A percentile compares a stretch with the other conserved stretches of the same genome.
Evolutionary conservation across 35 echinoderm and acorn worm genomes (phyloP).

Genomic region (Apostichopus californicus): DNA sequence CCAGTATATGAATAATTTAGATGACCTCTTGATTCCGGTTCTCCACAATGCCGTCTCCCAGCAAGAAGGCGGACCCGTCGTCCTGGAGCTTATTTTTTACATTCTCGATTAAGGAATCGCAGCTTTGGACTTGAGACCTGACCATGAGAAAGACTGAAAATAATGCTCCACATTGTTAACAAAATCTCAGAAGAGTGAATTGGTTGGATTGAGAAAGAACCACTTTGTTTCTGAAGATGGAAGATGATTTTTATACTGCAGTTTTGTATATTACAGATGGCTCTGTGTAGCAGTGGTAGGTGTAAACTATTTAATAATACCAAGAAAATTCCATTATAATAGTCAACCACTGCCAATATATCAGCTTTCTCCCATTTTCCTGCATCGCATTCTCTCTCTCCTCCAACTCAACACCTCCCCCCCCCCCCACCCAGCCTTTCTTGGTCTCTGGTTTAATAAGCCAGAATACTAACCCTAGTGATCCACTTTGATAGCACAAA

Average conservation of each 20-base stretch:
- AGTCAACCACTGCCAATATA: background rate
- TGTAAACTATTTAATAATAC: background rate
- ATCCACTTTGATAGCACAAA: too few relatives aligned
- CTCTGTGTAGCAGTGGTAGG: background rate
- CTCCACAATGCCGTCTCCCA: conserved; percentile 91
- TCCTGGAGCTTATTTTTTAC: conserved; percentile 95
- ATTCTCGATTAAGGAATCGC: conserved; percentile 73
- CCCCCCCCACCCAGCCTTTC: too few relatives aligned
- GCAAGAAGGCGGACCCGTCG: conserved; percentile 86
- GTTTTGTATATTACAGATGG: background rate
- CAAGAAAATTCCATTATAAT: background rate
- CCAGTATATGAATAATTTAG: conserved; percentile 90
- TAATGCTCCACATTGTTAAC: too few relatives aligned
- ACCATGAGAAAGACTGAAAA: too few relatives aligned
- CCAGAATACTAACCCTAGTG: too few relatives aligned
- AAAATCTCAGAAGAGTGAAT: background rate
- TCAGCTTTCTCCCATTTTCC: background rate
- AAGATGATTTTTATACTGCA: too few relatives aligned
- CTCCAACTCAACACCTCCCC: too few relatives aligned
- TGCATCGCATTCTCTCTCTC: background rate
- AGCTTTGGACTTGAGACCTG: too few relatives aligned
- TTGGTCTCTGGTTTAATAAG: too few relatives aligned
- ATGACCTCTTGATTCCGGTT: conserved; percentile 96
- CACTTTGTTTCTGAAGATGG: background rate
- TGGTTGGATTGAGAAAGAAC: too few relatives aligned